Evolutionary conservation across 2,797 vertebrate genomes (phyloP), one percentile per base, ranked within the genome.

Genomic region (Etheostoma nigrum): DNA sequence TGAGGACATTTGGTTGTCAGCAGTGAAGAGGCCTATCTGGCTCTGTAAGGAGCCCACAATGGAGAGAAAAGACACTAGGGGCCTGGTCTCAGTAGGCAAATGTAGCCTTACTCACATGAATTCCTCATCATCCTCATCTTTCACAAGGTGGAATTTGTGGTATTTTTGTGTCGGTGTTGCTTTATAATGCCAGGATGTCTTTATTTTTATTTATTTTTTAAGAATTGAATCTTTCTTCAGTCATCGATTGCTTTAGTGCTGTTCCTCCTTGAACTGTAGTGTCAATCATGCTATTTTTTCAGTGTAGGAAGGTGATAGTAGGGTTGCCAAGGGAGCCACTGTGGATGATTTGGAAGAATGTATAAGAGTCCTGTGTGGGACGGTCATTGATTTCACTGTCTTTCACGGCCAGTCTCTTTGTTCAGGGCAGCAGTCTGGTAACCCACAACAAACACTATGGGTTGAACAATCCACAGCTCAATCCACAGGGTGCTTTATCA

Each of bases 1-100:
- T 94, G 92, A 92, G 92, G 89, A 93, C 88, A 92, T 94, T 92
- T 91, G 91, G 89, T 87, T 92, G 93, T 92, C 92, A 94, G 89
- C 85, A 76, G 77, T 65, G 73, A 87, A 77, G 79, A 88, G 82
- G 87, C 91, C 90, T 90, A 92, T 93, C 89, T 90, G 78, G 88
- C 84, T 88, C 47, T 87, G 88, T 86, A 89, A 94, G 87, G 89
- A 64, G 81, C 84, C 78, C 75, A 73, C 79, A 42, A 78, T 76
- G 77, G 84, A 86, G 63, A 21, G 76, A 74, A 79, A 83, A 75
- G 83, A 85, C 88, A 81, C 81, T 1, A 66, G 86, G 74, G 88
- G 65, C 60, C 40, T 54, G 51, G 83, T 91, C 89, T 90, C 89
- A 76, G 59, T 72, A 83, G 88, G 78, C 82, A 79, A 79, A 84